Evolutionary conservation across 2,888 invertebrate genomes (phyloP), one percentile per base, ranked within the genome.

Genomic region (Drosophila kanekoi): DNA sequence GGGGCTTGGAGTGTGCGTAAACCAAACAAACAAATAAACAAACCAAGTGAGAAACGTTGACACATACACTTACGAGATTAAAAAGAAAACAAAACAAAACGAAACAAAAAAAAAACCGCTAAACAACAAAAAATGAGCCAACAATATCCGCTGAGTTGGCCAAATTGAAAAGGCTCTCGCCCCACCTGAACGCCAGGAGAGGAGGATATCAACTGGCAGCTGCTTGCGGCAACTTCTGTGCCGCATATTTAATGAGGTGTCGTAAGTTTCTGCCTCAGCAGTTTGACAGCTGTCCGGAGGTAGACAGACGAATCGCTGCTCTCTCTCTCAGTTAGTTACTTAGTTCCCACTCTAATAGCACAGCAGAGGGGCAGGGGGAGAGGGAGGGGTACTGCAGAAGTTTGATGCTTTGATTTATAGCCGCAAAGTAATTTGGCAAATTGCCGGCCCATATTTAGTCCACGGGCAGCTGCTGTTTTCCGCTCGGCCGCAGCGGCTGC

Each of bases 21-120:
- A 43, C 54, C 60, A 68, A 73, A 62, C 58, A 79, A 73, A 67
- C 35, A 52, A 57, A 72, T 43, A 69, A 67, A 65, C 57, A 68
- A 69, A 69, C 69, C 69, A 66, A 72, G 75, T 64, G 67, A 68
- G 63, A 85, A 87, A 79, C 79, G 79, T 87, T 84, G 84, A 87
- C 88, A 88, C 83, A 84, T 79, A 82, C 84, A 84, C 88, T 84
- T 88, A 84, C 83, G 72, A 88, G 88, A 84, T 84, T 84, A 84
- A 88, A 84, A 77, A 67, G 32, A 63, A 41, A 53, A 43, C 20
- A 43, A 60, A 23, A 32, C 14, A 35, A 54, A 23, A 13, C 10
- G 33, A n/a, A n/a, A n/a, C n/a, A n/a, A n/a, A n/a, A 35, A 3
- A 49, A 48, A 28, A 28, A 28, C 1, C 28, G 28, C 28, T 8